Base-by-base conservation (phyloP, 1,140 invertebrate species). In the Trachymyrmex cornetzi region DNA sequence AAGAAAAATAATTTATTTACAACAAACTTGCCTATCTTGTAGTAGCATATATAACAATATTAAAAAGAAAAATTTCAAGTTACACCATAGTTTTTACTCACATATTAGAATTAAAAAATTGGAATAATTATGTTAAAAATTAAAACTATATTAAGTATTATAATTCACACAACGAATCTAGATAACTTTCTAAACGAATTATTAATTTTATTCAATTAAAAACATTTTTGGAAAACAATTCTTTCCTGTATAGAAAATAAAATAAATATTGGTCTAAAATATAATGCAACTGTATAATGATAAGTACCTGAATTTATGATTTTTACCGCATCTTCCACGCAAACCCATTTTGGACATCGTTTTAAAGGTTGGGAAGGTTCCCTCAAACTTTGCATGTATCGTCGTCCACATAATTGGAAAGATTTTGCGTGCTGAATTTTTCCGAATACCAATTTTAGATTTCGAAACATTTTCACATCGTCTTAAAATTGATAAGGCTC, bases 351-450 rank as follows among this genome's bases (percentile, higher is more conserved):
- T 24, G 94, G 94, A 87, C 94, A 94, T 64, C 92, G 91, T 81
- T 93, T 92, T 7, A 95, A 80, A 2, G 95, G 94, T 80, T 95
- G 93, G 24, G 94, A 91, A 0, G 95, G 93, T 91, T 96, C 94
- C 14, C 94, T 86, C 11, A 61, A 61, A 7, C 0, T 27, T 24
- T 61, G 30, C 6, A 91, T 19, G 6, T 89, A 61, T 44, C 89
- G 88, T 12, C 71, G 16, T 34, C 86, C 86, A 24, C 88, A 89
- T 9, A 89, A 53, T 57, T 88, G 88, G 9, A 91, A 87, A 11
- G 87, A 24, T 82, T 77, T 89, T 5, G 57, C 16, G 3, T 74
- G 66, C 34, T 38, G 27, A 38, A 92, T 57, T 63, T 85, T 90
- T n/a, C 34, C 38, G 5, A 92, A 69, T 0, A 77, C 24, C n/a